These are phyloP conservation scores for Scomber colias DNA, from an alignment of 2,113 vertebrate genomes.

Conservation along the genomic window DNA sequence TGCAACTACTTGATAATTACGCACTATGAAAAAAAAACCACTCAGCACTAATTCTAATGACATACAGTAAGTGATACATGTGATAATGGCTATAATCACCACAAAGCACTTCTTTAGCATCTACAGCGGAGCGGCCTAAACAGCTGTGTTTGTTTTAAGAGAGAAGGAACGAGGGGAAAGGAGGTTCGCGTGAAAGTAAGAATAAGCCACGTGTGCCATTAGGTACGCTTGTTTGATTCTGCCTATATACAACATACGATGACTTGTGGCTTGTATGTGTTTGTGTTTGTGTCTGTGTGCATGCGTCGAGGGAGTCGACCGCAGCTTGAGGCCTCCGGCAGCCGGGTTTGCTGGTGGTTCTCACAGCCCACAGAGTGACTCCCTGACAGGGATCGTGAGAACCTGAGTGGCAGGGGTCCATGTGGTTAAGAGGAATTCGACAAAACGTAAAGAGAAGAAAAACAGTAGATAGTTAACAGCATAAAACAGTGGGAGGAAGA, in stretches of 20 bases:
- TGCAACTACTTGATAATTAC: not conserved
- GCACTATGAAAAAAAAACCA: not conserved
- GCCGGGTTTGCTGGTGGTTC: constrained; percentile 49
- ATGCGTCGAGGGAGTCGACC: constrained; percentile 1
- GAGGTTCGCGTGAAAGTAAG: not conserved
- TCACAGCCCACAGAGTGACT: constrained; percentile 65
- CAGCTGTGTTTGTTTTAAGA: constrained; percentile 52
- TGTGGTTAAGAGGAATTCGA: constrained; percentile 34
- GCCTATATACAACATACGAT: constrained; percentile 4
- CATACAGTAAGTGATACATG: not conserved
- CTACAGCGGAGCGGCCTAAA: not conserved
- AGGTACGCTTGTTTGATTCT: constrained; percentile 13
- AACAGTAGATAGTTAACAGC: constrained; percentile 1
- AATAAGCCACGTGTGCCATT: not conserved
- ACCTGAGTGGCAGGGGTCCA: constrained; percentile 53
- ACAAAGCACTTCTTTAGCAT: not conserved
- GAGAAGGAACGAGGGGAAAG: not conserved
- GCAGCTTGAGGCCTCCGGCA: constrained; percentile 46
- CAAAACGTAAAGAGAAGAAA: constrained; percentile 27
- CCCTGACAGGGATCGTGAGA: constrained; percentile 71
- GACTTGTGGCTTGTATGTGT: constrained; percentile 42
- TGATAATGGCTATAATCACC: not conserved
- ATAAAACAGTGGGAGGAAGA: not conserved
- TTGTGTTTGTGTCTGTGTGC: constrained; percentile 48
- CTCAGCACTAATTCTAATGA: not conserved